Base-by-base conservation (phyloP, 1,140 invertebrate species). In the Brachionus plicatilis region DNA sequence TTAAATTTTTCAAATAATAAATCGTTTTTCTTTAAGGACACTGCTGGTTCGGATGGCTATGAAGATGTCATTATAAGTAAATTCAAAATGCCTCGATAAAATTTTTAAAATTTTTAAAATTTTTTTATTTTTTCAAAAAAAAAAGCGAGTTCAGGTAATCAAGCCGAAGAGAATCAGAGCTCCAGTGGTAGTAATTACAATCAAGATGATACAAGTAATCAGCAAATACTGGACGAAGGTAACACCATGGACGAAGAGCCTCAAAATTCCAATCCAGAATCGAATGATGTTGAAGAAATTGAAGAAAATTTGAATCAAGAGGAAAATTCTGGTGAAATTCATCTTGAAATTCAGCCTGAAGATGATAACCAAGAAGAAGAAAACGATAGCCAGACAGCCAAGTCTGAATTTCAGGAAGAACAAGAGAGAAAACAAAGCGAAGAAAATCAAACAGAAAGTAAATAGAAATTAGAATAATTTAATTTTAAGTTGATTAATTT, bases 11-110 rank as follows among this genome's bases (percentile, higher is more conserved):
- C 1, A n/a, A 43, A 43, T 29, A 11, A 37, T 45, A 8, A 11
- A 45, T 75, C 24, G 45, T 41, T 75, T 45, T 43, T 43, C 8
- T 2, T 20, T 12, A 14, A 76, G 72, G 72, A 76, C 24, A 50
- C 72, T 17, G 70, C 33, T 75, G 70, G 33, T 76, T 76, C 72
- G 6, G 43, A 76, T 76, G 72, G 72, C 2, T 76, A 50, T 8
- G 72, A 76, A 76, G 72, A 76, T 50, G 72, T 76, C 24, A 76
- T 76, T 7, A 76, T 76, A 27, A 50, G 72, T 76, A 76, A 29
- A 9, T 24, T 43, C 1, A 17, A 24, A 11, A 68, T 14, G 33
- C 65, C 2, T 29, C 29, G 17, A 14, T 68, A 29, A 11, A 68
- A 68, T 27, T 29, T 27, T 29, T 8, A 33, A 14, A n/a, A n/a